A percentile compares a stretch with the other conserved stretches of the same genome.
These are phyloP conservation scores for Meloidogyne hapla DNA, from an alignment of 1,140 invertebrate species.

Conservation along the genomic window DNA sequence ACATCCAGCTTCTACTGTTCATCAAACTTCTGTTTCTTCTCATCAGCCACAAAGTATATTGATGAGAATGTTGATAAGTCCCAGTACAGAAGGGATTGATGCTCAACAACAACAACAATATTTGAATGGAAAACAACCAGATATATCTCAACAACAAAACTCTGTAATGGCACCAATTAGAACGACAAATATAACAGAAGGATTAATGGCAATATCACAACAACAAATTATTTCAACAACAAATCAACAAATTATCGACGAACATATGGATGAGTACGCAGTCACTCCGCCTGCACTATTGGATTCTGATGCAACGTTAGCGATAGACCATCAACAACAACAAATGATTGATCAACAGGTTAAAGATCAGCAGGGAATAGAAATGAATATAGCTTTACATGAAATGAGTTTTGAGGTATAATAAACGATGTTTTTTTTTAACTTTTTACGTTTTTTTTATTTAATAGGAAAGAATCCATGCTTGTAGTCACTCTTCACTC, in stretches of 20 bases:
- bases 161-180: constrained; percentile 6
- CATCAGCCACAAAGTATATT: background rate
- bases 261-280: constrained; percentile 17
- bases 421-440: background rate
- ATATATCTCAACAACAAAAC: background rate
- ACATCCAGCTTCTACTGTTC: background rate
- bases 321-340: background rate
- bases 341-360: background rate
- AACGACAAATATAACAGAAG: background rate
- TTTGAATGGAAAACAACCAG: background rate
- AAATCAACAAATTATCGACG: background rate
- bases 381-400: background rate
- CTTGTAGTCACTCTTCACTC: background rate
- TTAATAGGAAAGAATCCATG: background rate
- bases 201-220: background rate
- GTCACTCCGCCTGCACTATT: constrained; percentile 24
- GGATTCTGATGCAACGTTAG: background rate
- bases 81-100: background rate
- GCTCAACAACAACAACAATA: background rate
- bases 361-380: background rate
- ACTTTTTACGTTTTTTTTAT: background rate
- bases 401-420: background rate
- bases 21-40: constrained; percentile 4
- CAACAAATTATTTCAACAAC: background rate
- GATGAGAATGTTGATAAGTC: constrained; percentile 2